A percentile compares a stretch with the other conserved stretches of the same genome.
These are phyloP conservation scores for Zaprionus kolodkinae DNA, from an alignment of 1,140 invertebrate species.

Conservation along the genomic window DNA sequence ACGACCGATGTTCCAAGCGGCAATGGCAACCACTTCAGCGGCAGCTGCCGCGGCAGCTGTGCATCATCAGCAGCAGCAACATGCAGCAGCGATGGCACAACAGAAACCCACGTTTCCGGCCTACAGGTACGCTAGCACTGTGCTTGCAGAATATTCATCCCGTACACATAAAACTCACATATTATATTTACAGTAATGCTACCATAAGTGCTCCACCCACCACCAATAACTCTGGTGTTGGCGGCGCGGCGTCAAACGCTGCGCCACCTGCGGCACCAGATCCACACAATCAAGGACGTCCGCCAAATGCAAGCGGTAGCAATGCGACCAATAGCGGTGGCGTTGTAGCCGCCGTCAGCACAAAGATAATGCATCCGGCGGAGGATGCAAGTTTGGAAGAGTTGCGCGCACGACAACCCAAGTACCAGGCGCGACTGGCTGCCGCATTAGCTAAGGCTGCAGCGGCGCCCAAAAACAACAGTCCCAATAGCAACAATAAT, in stretches of 20 bases:
- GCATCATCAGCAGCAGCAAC: constrained; percentile 54
- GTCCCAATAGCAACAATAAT: constrained; percentile 58
- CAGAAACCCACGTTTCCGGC: constrained; percentile 92
- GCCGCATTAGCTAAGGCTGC: constrained; percentile 73
- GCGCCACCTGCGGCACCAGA: constrained; percentile 74
- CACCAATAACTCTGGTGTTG: constrained; percentile 84
- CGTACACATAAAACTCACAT: not conserved
- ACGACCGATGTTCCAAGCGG: constrained; percentile 91
- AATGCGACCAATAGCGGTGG: constrained; percentile 37
- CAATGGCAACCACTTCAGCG: constrained; percentile 87
- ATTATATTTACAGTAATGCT: constrained; percentile 85
- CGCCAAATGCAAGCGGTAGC: constrained; percentile 39
- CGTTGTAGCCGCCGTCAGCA: constrained; percentile 87
- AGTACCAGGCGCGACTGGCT: constrained; percentile 86
- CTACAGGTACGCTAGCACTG: constrained; percentile 86
- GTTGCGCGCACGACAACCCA: constrained; percentile 90
- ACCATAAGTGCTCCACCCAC: constrained; percentile 89
- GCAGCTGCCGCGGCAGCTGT: constrained; percentile 81
- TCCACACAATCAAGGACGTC: constrained; percentile 67
- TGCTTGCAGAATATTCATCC: not conserved
- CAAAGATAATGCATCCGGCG: constrained; percentile 96
- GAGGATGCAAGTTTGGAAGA: constrained; percentile 97
- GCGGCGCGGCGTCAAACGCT: constrained; percentile 56
- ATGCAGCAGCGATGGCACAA: constrained; percentile 86
- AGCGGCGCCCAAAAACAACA: constrained; percentile 79